Evolutionary conservation across 2,888 invertebrate species (phyloP).

Genomic region (Hecatera dysodea): DNA sequence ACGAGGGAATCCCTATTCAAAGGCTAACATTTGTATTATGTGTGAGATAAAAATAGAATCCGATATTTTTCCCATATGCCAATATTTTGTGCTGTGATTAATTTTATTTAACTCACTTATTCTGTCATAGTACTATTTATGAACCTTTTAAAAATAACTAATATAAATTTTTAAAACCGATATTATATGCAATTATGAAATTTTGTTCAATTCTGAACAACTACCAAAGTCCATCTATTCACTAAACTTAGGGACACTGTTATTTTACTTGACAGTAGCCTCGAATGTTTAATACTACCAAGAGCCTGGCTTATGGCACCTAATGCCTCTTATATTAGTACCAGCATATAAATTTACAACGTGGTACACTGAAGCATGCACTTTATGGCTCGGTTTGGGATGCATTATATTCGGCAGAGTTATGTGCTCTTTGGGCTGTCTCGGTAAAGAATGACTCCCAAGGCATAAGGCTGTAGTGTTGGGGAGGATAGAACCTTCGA

Average conservation of each 20-base stretch:
- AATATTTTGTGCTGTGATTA: not conserved
- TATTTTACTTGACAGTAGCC: constrained; percentile 44
- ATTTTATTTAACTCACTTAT: not conserved
- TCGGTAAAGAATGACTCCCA: constrained; percentile 80
- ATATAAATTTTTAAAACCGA: no score
- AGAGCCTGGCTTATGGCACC: constrained; percentile 59
- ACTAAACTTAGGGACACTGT: constrained; percentile 11
- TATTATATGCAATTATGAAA: no score
- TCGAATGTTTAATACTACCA: constrained; percentile 45
- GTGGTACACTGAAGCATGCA: constrained; percentile 72
- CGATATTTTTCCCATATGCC: not conserved
- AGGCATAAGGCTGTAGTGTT: constrained; percentile 70
- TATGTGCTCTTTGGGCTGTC: constrained; percentile 77
- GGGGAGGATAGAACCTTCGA: constrained; percentile 45
- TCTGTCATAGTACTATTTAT: no score
- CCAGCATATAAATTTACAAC: constrained; percentile 73
- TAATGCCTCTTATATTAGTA: constrained; percentile 70
- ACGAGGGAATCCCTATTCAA: constrained; percentile 57
- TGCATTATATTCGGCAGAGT: constrained; percentile 78
- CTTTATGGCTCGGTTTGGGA: constrained; percentile 76
- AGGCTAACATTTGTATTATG: constrained; percentile 50
- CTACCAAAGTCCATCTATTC: not conserved
- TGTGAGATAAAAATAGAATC: constrained; percentile 49
- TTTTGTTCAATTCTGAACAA: no score
- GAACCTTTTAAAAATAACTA: no score